These are phyloP conservation scores for Stictonetta naevosa DNA, from an alignment of 2,113 vertebrate genomes.

Conservation along the genomic window DNA sequence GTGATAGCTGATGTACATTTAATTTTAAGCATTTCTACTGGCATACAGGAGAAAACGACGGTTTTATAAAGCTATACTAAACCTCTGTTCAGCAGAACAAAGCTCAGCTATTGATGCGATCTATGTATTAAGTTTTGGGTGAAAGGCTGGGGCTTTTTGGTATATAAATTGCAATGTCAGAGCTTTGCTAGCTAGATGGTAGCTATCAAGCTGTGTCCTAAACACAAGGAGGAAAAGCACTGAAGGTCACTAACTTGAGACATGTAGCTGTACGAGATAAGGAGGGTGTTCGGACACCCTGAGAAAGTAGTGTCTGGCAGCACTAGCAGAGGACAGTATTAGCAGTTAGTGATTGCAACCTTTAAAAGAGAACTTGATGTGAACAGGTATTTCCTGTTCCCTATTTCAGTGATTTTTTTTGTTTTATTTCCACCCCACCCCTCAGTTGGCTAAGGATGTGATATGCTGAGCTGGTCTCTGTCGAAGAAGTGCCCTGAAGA, in stretches of 20 bases:
- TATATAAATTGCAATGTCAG: background rate
- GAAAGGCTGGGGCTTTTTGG: background rate
- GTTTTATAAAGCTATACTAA: background rate
- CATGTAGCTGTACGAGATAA: background rate
- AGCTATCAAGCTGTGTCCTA: background rate
- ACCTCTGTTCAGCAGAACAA: background rate
- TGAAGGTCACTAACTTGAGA: background rate
- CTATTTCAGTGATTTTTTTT: background rate
- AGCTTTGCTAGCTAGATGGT: background rate
- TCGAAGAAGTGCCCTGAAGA: background rate
- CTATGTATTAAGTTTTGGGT: background rate
- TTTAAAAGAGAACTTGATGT: background rate
- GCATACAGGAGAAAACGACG: accelerated
- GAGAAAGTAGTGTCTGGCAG: background rate
- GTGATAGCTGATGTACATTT: background rate
- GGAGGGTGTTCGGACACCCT: background rate
- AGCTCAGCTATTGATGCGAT: background rate
- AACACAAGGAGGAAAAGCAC: background rate
- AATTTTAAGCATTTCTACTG: background rate
- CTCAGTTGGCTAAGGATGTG: background rate
- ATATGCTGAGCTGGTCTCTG: background rate
- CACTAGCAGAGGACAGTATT: too few relatives aligned
- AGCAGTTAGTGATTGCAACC: background rate
- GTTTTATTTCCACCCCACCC: background rate
- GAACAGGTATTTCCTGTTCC: background rate